phyloP scores from a whole-genome alignment of 2,888 invertebrate species.

The Alitta virens region DNA sequence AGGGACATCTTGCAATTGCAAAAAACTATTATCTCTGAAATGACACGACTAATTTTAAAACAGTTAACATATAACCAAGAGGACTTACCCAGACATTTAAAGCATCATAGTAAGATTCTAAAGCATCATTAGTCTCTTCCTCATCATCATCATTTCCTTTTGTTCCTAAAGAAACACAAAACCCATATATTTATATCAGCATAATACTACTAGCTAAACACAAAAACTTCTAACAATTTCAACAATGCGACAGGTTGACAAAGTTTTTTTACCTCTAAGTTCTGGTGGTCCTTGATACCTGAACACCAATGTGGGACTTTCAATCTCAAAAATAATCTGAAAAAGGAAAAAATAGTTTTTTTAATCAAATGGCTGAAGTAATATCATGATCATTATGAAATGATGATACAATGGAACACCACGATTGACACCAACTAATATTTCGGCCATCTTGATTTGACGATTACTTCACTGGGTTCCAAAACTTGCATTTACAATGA shows the following conservation, averaged over 20 bases:
- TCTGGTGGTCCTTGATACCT: slow-evolving; percentile 71
- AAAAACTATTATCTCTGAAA: too few species aligned
- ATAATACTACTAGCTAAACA: neutral
- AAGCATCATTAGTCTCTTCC: neutral
- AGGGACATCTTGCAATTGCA: too few species aligned
- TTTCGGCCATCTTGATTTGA: too few species aligned
- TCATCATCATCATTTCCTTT: neutral
- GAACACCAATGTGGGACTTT: slow-evolving; percentile 82
- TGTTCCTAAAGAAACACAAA: neutral
- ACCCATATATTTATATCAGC: too few species aligned
- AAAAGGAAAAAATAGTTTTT: slow-evolving; percentile 28
- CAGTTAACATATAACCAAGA: neutral
- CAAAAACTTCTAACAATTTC: neutral
- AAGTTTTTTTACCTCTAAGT: slow-evolving; percentile 23
- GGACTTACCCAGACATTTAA: slow-evolving; percentile 52
- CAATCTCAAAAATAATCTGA: slow-evolving; percentile 71
- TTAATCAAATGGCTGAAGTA: neutral
- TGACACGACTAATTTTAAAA: too few species aligned
- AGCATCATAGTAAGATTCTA: slow-evolving; percentile 45
- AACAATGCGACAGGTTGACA: neutral
- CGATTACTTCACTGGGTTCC: too few species aligned
- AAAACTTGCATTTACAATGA: too few species aligned
- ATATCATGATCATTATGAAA: neutral
- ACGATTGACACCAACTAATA: too few species aligned
- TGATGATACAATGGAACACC: too few species aligned